These are phyloP conservation scores for Beroe forskalii DNA, from an alignment of 37 sponge, comb jelly and placozoan genomes.

Conservation along the genomic window DNA sequence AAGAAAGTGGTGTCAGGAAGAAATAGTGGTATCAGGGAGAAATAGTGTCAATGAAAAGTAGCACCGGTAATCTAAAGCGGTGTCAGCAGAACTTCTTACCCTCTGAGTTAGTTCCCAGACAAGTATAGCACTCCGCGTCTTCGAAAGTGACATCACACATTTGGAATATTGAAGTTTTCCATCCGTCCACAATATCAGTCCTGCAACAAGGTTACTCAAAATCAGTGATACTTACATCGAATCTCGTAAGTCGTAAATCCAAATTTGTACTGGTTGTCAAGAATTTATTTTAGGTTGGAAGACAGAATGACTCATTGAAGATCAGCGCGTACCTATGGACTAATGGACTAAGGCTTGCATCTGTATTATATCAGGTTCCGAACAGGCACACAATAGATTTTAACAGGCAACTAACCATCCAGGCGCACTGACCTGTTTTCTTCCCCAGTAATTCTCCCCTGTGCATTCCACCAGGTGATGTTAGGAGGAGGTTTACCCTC, in stretches of 20 bases:
- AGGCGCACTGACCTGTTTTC: background rate
- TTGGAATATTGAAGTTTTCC: background rate
- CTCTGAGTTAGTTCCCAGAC: slow-evolving; percentile 57
- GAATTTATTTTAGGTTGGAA: too few relatives aligned
- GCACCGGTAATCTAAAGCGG: too few relatives aligned
- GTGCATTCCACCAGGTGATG: slow-evolving; percentile 30
- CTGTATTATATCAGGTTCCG: too few relatives aligned
- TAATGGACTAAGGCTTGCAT: too few relatives aligned
- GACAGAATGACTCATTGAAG: too few relatives aligned
- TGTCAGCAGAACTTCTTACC: background rate
- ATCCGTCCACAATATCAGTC: background rate
- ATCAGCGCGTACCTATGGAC: too few relatives aligned
- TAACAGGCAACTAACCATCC: too few relatives aligned
- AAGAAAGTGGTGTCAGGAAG: background rate
- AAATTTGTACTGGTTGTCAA: too few relatives aligned
- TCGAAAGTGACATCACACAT: slow-evolving; percentile 28
- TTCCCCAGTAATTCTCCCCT: background rate
- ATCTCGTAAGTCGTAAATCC: too few relatives aligned
- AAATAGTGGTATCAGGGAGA: background rate
- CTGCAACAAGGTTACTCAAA: background rate
- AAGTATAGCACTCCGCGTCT: slow-evolving; percentile 4
- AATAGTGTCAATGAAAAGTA: background rate
- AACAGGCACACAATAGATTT: too few relatives aligned
- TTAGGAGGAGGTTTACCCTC: slow-evolving; percentile 3
- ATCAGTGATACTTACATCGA: too few relatives aligned